Percentiles rank a stretch among this genome's conserved stretches.
Evolutionary conservation across 2,113 vertebrate species (phyloP).

Genomic region (Maccullochella peelii): DNA sequence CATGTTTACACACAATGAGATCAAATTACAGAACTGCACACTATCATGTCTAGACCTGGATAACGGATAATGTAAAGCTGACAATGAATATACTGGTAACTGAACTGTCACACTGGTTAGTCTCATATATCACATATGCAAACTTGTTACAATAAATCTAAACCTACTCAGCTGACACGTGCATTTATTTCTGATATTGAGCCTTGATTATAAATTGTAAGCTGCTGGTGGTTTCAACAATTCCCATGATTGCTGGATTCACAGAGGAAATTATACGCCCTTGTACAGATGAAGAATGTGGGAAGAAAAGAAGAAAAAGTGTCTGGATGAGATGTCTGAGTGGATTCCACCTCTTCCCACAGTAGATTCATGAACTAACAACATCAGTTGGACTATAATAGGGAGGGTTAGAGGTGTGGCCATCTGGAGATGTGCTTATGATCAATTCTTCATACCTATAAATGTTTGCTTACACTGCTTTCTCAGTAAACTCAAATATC

Average conservation of each 20-base stretch:
- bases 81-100: constrained; percentile 33
- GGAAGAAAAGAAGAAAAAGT: constrained; percentile 71
- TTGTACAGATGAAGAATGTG: constrained; percentile 69
- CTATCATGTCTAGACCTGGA: constrained; percentile 28
- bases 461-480: constrained; percentile 86
- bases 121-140: constrained; percentile 39
- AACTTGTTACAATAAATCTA: constrained; percentile 38
- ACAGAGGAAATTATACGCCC: constrained; percentile 61
- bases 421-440: constrained; percentile 82
- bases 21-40: constrained; percentile 26
- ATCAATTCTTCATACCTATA: constrained; percentile 59
- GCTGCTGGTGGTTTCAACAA: constrained; percentile 70
- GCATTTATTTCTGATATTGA: constrained; percentile 60
- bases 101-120: constrained; percentile 51
- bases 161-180: constrained; percentile 52
- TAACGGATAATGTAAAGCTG: constrained; percentile 38
- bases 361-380: constrained; percentile 48
- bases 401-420: constrained; percentile 78
- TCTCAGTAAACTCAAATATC: constrained; percentile 78
- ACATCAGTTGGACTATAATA: constrained; percentile 41
- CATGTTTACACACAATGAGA: constrained; percentile 32
- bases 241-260: constrained; percentile 70
- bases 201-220: constrained; percentile 62
- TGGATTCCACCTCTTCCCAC: constrained; percentile 56
- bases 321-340: constrained; percentile 59